Evolutionary conservation across 2,113 vertebrate genomes (phyloP).

Genomic region (Cygnus atratus): DNA sequence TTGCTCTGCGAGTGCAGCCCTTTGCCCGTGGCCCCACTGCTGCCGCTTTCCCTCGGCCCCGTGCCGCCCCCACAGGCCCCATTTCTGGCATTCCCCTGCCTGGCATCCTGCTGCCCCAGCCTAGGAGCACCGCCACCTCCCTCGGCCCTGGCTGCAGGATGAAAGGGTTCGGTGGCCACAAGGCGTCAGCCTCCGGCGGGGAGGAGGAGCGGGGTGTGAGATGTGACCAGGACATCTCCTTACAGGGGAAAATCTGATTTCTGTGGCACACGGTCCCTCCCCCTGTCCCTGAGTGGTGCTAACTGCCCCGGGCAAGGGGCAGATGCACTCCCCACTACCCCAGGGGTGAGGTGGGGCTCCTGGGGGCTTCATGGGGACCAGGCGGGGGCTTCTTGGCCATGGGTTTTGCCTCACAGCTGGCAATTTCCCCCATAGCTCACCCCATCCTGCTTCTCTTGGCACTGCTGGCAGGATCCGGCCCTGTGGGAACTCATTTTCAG

Average conservation of each 20-base stretch:
- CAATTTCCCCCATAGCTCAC: fast-evolving
- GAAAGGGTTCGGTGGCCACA: background rate
- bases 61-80: fast-evolving
- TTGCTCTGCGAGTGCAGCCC: background rate
- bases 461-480: background rate
- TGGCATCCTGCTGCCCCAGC: background rate
- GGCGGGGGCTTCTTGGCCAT: background rate
- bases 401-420: fast-evolving
- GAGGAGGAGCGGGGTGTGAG: background rate
- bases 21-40: fast-evolving
- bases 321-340: fast-evolving
- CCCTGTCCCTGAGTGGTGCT: fast-evolving
- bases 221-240: background rate
- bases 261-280: background rate
- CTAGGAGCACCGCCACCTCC: background rate
- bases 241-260: slow-evolving; percentile 15
- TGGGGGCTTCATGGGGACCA: fast-evolving
- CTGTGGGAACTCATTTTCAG: fast-evolving
- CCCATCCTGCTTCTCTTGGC: background rate
- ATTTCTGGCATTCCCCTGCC: fast-evolving
- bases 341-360: fast-evolving
- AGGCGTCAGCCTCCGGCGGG: background rate
- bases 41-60: fast-evolving
- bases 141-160: background rate
- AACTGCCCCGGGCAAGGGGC: background rate